These are phyloP conservation scores for Lytechinus pictus DNA, from an alignment of 35 echinoderm and acorn worm species.

Conservation along the genomic window DNA sequence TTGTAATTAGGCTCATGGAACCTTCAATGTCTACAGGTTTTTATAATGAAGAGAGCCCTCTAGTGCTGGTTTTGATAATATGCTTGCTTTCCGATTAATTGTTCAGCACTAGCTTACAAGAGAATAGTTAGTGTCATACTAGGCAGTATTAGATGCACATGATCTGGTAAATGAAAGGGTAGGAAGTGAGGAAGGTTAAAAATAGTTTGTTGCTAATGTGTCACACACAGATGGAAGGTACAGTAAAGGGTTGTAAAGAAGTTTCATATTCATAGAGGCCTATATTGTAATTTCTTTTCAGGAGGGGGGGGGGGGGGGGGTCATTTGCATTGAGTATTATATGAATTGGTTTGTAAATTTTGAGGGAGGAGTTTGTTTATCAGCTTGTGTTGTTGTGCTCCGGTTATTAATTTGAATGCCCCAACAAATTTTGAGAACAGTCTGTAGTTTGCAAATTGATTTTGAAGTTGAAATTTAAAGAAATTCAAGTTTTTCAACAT, in stretches of 20 bases:
- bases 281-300: not conserved
- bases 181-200: not conserved
- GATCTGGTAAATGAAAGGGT: not conserved
- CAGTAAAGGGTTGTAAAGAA: not conserved
- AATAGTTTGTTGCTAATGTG: slow-evolving; percentile 19
- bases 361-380: too few species aligned
- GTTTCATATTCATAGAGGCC: not conserved
- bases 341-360: too few species aligned
- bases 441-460: too few species aligned
- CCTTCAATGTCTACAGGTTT: not conserved
- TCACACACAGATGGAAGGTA: slow-evolving; percentile 8
- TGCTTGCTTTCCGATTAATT: not conserved
- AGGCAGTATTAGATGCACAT: slow-evolving; percentile 10
- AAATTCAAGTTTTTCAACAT: too few species aligned
- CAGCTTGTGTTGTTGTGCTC: too few species aligned
- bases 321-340: too few species aligned
- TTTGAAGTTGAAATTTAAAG: too few species aligned
- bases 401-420: too few species aligned
- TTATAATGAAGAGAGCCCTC: not conserved
- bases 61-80: not conserved
- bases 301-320: too few species aligned
- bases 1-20: too few species aligned
- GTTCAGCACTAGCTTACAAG: not conserved
- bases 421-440: too few species aligned
- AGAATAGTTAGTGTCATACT: not conserved